Evolutionary conservation across 2,797 vertebrate species (phyloP).

Genomic region (Melanotaenia nigrans): DNA sequence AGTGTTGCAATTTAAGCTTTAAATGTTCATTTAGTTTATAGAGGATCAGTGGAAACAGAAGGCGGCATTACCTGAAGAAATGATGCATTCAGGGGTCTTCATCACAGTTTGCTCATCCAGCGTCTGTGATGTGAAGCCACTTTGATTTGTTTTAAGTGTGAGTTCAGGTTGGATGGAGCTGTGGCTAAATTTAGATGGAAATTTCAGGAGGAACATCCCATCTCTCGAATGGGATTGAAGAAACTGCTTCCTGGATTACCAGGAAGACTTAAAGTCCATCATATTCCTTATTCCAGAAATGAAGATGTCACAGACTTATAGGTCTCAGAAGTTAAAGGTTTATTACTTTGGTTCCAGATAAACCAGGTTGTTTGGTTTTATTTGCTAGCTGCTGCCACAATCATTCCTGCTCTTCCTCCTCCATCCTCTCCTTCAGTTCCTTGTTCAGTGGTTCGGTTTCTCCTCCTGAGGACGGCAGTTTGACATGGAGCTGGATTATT

Average conservation of each 20-base stretch:
- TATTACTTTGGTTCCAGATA: not conserved
- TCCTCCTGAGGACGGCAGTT: slow-evolving; percentile 4
- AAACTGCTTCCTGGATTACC: slow-evolving; percentile 32
- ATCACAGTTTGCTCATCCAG: too few relatives aligned
- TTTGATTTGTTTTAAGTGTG: too few relatives aligned
- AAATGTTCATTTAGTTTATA: too few relatives aligned
- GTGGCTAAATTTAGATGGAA: too few relatives aligned
- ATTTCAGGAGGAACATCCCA: too few relatives aligned
- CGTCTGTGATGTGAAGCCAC: too few relatives aligned
- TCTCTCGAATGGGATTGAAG: not conserved
- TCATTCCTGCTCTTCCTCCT: not conserved
- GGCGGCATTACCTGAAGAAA: too few relatives aligned
- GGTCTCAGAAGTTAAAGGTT: slow-evolving; percentile 6
- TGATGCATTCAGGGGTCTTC: too few relatives aligned
- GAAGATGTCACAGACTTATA: not conserved
- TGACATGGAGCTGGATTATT: slow-evolving; percentile 18
- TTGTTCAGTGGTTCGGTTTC: not conserved
- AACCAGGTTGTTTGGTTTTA: not conserved
- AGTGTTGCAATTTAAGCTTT: too few relatives aligned
- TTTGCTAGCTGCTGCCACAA: too few relatives aligned
- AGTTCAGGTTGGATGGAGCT: too few relatives aligned
- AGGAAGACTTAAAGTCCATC: slow-evolving; percentile 20
- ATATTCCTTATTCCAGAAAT: slow-evolving; percentile 29
- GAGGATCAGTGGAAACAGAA: too few relatives aligned
- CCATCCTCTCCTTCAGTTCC: not conserved